Evolutionary conservation across 2,888 invertebrate species (phyloP).

Genomic region (Synergus itoensis): DNA sequence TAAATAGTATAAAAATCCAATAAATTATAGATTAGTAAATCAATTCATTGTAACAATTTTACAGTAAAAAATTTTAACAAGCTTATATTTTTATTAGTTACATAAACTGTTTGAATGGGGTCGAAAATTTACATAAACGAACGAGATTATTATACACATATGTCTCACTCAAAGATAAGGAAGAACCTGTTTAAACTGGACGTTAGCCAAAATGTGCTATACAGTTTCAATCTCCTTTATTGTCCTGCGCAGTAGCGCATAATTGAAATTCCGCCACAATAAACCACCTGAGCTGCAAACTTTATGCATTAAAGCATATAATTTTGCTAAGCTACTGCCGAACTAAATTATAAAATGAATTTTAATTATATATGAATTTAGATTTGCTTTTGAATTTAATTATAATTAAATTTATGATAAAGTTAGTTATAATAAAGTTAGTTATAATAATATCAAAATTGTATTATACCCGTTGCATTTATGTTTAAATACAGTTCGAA

Average conservation of each 20-base stretch:
- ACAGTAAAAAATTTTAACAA: too few relatives aligned
- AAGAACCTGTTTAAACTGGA: not conserved
- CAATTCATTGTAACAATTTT: not conserved
- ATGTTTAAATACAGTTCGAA: too few relatives aligned
- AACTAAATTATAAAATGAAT: too few relatives aligned
- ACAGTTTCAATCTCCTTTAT: not conserved
- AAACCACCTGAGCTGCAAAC: not conserved
- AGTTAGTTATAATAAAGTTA: too few relatives aligned
- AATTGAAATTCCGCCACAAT: not conserved
- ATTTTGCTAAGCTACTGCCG: not conserved
- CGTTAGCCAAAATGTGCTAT: not conserved
- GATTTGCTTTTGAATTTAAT: too few relatives aligned
- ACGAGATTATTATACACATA: slow-evolving; percentile 15
- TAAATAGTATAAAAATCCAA: not conserved
- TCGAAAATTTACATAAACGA: not conserved
- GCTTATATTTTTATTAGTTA: not conserved
- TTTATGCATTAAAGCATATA: not conserved
- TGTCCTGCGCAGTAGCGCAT: not conserved
- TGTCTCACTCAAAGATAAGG: not conserved
- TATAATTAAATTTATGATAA: too few relatives aligned
- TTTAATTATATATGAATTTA: too few relatives aligned
- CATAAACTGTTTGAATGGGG: not conserved
- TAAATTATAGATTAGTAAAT: too few relatives aligned
- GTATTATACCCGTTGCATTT: too few relatives aligned
- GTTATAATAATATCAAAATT: too few relatives aligned